These are phyloP conservation scores for Choristoneura rosaceana DNA, from an alignment of 2,888 invertebrate species.

Conservation along the genomic window DNA sequence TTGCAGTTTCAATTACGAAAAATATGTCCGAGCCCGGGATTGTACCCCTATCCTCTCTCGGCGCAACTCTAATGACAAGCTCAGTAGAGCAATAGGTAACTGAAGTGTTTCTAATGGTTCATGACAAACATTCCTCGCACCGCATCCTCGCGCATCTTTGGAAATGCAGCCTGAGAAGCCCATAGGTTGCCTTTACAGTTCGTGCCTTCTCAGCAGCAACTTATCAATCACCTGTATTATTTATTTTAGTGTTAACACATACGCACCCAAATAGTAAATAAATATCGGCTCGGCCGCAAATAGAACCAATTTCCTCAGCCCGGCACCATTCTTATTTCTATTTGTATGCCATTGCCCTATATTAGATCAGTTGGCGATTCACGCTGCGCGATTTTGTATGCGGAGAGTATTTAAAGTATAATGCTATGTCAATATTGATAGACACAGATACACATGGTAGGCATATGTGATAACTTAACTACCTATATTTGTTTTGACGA, in stretches of 20 bases:
- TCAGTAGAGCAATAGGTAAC: no score
- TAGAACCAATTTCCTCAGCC: constrained; percentile 26
- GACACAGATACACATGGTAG: background rate
- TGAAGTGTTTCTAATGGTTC: no score
- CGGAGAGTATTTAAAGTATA: background rate
- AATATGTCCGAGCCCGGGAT: no score
- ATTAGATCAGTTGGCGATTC: constrained; percentile 12
- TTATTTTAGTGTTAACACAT: background rate
- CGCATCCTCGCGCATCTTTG: no score
- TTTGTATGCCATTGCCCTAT: constrained; percentile 21
- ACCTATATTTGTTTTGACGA: no score
- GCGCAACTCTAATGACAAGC: no score
- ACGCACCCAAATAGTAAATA: constrained; percentile 25
- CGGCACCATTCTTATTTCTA: constrained; percentile 23
- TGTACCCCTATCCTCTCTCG: no score
- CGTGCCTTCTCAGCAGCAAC: background rate
- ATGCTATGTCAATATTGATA: background rate
- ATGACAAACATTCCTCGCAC: no score
- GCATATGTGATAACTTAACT: background rate
- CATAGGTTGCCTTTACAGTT: background rate
- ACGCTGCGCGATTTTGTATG: constrained; percentile 1
- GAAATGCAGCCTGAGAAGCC: no score
- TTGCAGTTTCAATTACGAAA: no score
- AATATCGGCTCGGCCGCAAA: constrained; percentile 23
- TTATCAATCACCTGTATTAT: background rate